Percentiles rank a stretch among this genome's conserved stretches.
Conservation (phyloP, 2,113 vertebrate species). For the Laterallus jamaicensis region DNA sequence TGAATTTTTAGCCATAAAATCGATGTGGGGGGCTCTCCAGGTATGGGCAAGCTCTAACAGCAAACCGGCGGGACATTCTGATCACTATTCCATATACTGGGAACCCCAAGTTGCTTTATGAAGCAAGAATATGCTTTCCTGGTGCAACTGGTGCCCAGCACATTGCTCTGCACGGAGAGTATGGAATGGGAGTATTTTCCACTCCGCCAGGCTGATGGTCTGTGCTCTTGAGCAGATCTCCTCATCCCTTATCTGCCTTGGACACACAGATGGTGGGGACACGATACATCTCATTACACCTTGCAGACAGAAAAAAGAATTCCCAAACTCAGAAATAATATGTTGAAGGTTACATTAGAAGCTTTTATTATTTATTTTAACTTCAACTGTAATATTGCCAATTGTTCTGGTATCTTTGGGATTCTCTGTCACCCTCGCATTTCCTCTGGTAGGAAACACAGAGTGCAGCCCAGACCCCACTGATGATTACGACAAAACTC, state of each 20-base stretch:
- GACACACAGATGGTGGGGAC: neutral
- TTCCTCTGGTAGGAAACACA: neutral
- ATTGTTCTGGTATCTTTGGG: neutral
- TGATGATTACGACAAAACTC: neutral
- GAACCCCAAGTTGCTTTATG: neutral
- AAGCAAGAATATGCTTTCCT: neutral
- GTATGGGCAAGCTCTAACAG: neutral
- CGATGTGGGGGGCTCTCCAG: too few relatives aligned
- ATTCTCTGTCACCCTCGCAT: neutral
- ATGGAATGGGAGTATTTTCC: neutral
- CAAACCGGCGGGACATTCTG: neutral
- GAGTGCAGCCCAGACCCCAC: neutral
- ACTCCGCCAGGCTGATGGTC: neutral
- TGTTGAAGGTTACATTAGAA: neutral
- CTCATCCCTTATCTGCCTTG: neutral
- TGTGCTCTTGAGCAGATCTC: neutral
- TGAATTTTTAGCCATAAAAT: neutral
- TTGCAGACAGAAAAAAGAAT: neutral
- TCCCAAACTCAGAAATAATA: neutral
- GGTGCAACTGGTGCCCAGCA: neutral
- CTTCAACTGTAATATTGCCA: neutral
- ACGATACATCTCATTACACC: neutral
- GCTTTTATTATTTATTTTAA: neutral
- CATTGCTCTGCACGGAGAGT: neutral
- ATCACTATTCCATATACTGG: fast-evolving